Percentiles rank a stretch among this genome's conserved stretches.
Conservation (phyloP, 2,113 vertebrate genomes). For the Athene noctua region DNA sequence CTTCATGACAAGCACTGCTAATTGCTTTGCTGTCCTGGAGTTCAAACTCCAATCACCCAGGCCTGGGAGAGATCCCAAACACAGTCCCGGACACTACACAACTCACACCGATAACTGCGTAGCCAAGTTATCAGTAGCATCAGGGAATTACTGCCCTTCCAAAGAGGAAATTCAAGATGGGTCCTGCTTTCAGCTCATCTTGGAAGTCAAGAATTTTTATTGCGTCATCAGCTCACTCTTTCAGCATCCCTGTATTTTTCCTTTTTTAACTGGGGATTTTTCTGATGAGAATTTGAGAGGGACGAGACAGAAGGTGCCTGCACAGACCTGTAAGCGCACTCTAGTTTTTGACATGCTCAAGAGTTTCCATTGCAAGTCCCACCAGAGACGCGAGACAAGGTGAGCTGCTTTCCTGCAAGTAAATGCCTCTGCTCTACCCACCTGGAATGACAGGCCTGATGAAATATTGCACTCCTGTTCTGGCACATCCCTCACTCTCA, state of each 20-base stretch:
- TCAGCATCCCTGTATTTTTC: not conserved
- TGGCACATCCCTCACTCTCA: not conserved
- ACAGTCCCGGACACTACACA: not conserved
- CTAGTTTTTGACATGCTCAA: not conserved
- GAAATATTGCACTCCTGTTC: not conserved
- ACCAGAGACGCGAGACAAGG: not conserved
- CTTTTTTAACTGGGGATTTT: not conserved
- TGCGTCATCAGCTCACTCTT: not conserved
- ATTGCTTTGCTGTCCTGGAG: not conserved
- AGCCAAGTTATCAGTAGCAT: not conserved
- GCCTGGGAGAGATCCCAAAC: not conserved
- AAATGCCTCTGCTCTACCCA: not conserved
- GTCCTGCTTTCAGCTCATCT: not conserved
- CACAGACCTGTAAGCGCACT: not conserved
- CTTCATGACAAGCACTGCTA: not conserved
- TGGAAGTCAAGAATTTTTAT: not conserved
- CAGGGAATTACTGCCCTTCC: not conserved
- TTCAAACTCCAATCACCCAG: not conserved
- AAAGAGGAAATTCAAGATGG: not conserved
- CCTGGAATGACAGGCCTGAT: not conserved
- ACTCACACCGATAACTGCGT: accelerated
- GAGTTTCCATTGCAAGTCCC: not conserved
- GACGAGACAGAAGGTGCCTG: not conserved
- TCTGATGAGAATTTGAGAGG: not conserved
- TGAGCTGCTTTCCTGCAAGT: not conserved